A percentile compares a stretch with the other conserved stretches of the same genome.
Evolutionary conservation across 64 coral and sea anemone species (phyloP).

Genomic region (Stichodactyla helianthus): DNA sequence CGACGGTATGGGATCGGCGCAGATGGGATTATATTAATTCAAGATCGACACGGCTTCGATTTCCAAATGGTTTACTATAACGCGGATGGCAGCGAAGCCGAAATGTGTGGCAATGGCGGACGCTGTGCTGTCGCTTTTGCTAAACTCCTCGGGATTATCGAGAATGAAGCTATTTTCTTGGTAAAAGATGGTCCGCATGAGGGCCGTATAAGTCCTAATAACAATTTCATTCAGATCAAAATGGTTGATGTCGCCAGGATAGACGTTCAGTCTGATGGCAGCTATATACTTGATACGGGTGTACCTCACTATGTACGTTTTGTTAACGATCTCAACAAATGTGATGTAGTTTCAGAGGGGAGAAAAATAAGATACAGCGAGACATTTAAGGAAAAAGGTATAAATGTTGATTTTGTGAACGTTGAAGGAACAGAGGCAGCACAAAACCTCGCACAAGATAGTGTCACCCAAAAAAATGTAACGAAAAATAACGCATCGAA

Average conservation of each 20-base stretch:
- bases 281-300: not conserved
- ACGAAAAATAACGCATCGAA: not conserved
- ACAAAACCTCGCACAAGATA: not conserved
- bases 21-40: constrained; percentile 8
- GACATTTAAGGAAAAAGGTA: not conserved
- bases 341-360: not conserved
- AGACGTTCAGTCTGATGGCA: not conserved
- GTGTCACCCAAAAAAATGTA: not conserved
- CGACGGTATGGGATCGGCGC: not conserved
- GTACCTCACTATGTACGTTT: not conserved
- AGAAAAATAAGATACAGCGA: not conserved
- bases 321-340: not conserved
- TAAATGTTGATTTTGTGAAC: not conserved
- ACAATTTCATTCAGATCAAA: not conserved
- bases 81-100: constrained; percentile 1
- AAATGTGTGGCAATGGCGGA: constrained; percentile 29
- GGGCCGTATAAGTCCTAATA: not conserved
- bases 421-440: too few relatives aligned
- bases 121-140: constrained; percentile 4
- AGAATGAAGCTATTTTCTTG: not conserved
- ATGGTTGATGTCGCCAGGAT: not conserved
- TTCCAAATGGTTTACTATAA: not conserved
- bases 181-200: not conserved
- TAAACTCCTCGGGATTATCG: not conserved
- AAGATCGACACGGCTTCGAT: not conserved